phyloP scores from a whole-genome alignment of 2,797 vertebrate genomes.

The Myiotriccus ornatus region DNA sequence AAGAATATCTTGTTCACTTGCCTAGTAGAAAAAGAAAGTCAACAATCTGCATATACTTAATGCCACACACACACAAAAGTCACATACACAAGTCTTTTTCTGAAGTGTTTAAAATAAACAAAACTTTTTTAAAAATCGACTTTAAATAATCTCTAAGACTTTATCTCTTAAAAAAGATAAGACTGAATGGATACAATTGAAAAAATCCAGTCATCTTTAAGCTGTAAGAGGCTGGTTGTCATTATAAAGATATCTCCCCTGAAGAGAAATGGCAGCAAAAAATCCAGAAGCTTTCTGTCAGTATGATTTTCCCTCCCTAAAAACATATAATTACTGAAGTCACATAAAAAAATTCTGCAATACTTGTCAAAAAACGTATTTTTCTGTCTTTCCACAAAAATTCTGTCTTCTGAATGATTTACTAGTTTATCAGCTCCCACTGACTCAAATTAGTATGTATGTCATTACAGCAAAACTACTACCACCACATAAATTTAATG shows the following conservation, averaged over 20 bases:
- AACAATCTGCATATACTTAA: neutral
- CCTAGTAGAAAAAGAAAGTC: slow-evolving; percentile 76
- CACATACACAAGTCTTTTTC: neutral
- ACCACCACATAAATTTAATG: neutral
- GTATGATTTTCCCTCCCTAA: neutral
- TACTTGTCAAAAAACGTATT: neutral
- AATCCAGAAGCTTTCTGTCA: neutral
- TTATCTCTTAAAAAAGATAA: neutral
- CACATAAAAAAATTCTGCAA: neutral
- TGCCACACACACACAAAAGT: neutral
- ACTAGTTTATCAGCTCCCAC: neutral
- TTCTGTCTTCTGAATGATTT: neutral
- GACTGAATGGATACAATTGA: neutral
- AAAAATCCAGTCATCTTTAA: neutral
- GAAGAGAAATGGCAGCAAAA: neutral
- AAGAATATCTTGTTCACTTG: slow-evolving; percentile 98
- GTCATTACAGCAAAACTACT: neutral
- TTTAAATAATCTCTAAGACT: neutral
- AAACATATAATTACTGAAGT: neutral
- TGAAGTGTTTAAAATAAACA: neutral
- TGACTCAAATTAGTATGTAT: neutral
- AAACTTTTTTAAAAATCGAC: neutral
- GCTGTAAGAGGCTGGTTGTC: neutral
- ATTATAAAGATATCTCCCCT: neutral
- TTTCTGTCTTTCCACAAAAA: neutral